These are phyloP conservation scores for Reticulitermes lucifugus DNA, from an alignment of 2,888 invertebrate genomes.

Conservation along the genomic window DNA sequence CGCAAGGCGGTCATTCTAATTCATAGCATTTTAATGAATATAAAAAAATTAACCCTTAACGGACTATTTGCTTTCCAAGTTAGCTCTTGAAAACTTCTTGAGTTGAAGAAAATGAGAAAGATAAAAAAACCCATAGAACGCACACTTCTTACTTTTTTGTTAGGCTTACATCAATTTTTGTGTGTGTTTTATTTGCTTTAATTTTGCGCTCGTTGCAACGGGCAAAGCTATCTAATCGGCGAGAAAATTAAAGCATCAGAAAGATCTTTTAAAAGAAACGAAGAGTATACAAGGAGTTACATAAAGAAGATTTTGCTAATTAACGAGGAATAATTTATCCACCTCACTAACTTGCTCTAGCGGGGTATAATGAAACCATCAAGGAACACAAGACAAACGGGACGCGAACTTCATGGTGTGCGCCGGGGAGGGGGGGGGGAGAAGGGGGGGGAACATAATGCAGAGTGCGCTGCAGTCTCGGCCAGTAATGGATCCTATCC, in stretches of 20 bases:
- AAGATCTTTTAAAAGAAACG: conserved; percentile 31
- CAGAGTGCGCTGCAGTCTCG: conserved; percentile 27
- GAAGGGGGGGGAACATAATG: neutral
- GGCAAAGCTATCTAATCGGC: conserved; percentile 49
- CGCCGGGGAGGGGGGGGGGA: neutral
- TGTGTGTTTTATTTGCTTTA: conserved; percentile 39
- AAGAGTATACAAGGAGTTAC: conserved; percentile 29
- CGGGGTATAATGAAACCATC: conserved; percentile 47
- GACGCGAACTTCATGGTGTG: conserved; percentile 6
- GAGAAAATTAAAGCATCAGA: conserved; percentile 49
- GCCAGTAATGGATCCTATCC: neutral
- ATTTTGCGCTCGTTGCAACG: conserved; percentile 37
- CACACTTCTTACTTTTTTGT: conserved; percentile 27
- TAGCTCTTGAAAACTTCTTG: conserved; percentile 40
- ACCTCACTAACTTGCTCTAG: conserved; percentile 44
- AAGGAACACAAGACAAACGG: conserved; percentile 35
- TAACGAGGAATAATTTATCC: conserved; percentile 49
- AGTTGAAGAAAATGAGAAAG: conserved; percentile 42
- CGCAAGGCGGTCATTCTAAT: conserved; percentile 36
- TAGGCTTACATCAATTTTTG: conserved; percentile 6
- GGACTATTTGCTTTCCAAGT: conserved; percentile 40
- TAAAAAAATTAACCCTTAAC: conserved; percentile 35
- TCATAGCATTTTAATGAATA: conserved; percentile 41
- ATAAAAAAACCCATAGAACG: conserved; percentile 39
- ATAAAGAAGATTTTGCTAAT: conserved; percentile 49